Base-by-base conservation (phyloP, 2,797 vertebrate species). In the Galago senegalensis region DNA sequence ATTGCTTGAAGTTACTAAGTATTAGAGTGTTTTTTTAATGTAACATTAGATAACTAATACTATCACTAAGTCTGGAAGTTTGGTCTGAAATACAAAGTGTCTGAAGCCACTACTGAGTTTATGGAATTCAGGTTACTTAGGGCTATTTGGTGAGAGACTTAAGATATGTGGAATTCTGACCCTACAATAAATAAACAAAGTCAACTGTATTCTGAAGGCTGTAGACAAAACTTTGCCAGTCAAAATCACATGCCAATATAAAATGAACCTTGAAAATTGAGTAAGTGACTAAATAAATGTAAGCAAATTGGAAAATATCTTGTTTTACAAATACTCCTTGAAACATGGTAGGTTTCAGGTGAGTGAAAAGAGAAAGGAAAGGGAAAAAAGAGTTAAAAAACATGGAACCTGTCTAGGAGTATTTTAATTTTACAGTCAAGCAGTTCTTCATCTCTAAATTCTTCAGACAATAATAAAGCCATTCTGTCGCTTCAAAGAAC, bases 391-490 rank as follows among this genome's bases (percentile, higher is more conserved):
- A 10, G 37, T 53, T 16, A 61, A 81, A 37, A 93, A 84, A 76
- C 16, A 89, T 27, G 56, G 34, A 70, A 56, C 11, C 82, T 49
- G 83, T 8, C 29, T 46, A 69, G 49, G 17, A 90, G 18, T 18
- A 61, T 46, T 87, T 95, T 69, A 80, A 21, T 60, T 92, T 84
- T 80, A 80, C 29, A 46, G 13, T 70, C 43, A 72, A 81, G 17
- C 16, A 46, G 76, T 91, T 97, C 16, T 91, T 56, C n/a, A 91
- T 61, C 43, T 75, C 37, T 80, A 3, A 76, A 16, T 65, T 72
- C 53, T 89, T 94, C 65, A 91, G 83, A 61, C 20, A 94, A 83
- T 63, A 85, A 93, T 70, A 65, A 91, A 96, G 12, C 4, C n/a
- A 91, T 86, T 87, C n/a, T 83, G 16, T 79, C 72, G 16, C 8